A percentile compares a stretch with the other conserved stretches of the same genome.
Evolutionary conservation across 2,797 vertebrate species (phyloP).

Genomic region (Chromis chromis): DNA sequence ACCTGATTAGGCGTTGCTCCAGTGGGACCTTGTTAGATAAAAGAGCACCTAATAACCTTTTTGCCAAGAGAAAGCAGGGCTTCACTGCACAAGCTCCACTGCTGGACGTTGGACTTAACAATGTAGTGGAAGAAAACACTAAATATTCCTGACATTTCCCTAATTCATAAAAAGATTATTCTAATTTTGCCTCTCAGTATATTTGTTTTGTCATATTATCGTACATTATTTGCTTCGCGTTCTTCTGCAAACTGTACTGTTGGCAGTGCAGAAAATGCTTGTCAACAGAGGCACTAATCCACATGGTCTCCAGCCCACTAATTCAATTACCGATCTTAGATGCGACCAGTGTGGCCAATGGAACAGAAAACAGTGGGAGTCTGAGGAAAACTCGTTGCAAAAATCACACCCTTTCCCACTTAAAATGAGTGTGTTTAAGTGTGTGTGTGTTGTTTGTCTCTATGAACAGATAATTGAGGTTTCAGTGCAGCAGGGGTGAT

Average conservation of each 20-base stretch:
- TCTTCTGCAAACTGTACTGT: background rate
- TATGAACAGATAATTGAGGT: conserved; percentile 21
- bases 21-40: conserved; percentile 45
- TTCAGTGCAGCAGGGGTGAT: conserved; percentile 8
- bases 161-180: background rate
- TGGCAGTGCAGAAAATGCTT: conserved; percentile 6
- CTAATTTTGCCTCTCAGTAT: background rate
- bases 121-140: background rate
- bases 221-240: background rate
- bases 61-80: background rate
- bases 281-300: conserved; percentile 45
- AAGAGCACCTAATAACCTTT: conserved; percentile 42
- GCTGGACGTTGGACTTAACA: background rate
- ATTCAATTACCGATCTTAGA: conserved; percentile 70
- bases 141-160: background rate
- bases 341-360: conserved; percentile 31
- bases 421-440: conserved; percentile 27
- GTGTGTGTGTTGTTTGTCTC: conserved; percentile 16
- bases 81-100: background rate
- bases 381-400: conserved; percentile 40
- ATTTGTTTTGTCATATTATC: background rate
- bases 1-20: conserved; percentile 43
- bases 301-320: conserved; percentile 55
- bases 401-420: conserved; percentile 44
- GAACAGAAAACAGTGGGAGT: conserved; percentile 38